A percentile compares a stretch with the other conserved stretches of the same genome.
Conservation (phyloP, 2,888 invertebrate genomes). For the Volucella zonaria region DNA sequence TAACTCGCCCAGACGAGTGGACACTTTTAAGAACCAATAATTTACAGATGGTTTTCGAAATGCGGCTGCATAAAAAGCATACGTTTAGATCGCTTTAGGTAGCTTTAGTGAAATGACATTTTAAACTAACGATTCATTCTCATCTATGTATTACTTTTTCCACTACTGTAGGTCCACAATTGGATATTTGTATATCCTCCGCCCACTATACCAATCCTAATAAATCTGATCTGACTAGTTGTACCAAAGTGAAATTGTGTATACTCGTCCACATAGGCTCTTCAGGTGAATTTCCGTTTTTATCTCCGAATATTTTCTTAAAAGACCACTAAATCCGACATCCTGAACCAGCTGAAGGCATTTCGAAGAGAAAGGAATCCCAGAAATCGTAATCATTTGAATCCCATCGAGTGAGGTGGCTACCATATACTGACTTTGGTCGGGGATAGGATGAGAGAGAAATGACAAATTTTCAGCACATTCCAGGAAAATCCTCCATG, state of each 20-base stretch:
- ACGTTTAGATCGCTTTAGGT: too few relatives aligned
- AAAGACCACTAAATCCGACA: conserved; percentile 49
- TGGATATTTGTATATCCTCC: conserved; percentile 47
- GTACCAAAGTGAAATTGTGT: conserved; percentile 20
- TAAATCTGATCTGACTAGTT: conserved; percentile 62
- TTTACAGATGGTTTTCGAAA: too few relatives aligned
- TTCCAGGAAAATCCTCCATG: conserved; percentile 21
- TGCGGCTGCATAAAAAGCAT: too few relatives aligned
- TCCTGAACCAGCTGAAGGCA: conserved; percentile 30
- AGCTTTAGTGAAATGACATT: too few relatives aligned
- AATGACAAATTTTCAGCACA: conserved; percentile 37
- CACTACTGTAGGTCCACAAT: conserved; percentile 31
- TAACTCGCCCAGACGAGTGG: too few relatives aligned
- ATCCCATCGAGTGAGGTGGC: conserved; percentile 46
- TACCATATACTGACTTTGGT: background rate
- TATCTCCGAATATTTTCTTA: conserved; percentile 63
- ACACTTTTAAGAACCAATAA: too few relatives aligned
- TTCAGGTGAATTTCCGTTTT: conserved; percentile 47
- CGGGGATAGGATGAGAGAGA: conserved; percentile 8
- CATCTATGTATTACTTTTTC: too few relatives aligned
- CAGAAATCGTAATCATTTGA: conserved; percentile 62
- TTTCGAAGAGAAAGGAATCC: conserved; percentile 23
- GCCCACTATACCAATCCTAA: conserved; percentile 24
- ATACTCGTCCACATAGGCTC: conserved; percentile 4
- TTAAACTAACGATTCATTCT: too few relatives aligned